These are phyloP conservation scores for Euthynnus affinis DNA, from an alignment of 2,797 vertebrate genomes.

Conservation along the genomic window DNA sequence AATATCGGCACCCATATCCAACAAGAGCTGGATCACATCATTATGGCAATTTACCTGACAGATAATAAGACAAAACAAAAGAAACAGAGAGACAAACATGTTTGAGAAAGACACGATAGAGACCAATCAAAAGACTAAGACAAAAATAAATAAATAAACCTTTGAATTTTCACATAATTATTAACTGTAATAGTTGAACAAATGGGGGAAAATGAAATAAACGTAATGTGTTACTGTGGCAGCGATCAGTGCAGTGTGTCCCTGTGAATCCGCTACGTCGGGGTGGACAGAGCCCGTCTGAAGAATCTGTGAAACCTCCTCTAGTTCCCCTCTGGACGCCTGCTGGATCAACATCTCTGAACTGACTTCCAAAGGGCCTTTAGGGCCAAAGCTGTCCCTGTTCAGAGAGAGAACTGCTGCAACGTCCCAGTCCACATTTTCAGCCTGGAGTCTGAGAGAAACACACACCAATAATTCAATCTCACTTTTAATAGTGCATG, in stretches of 20 bases:
- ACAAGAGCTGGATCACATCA: slow-evolving; percentile 86
- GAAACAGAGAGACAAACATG: background rate
- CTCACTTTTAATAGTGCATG: background rate
- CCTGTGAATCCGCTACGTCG: slow-evolving; percentile 86
- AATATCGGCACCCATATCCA: slow-evolving; percentile 89
- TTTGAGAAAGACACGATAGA: too few relatives aligned
- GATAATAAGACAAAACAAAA: background rate
- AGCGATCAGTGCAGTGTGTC: slow-evolving; percentile 87
- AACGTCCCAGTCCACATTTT: slow-evolving; percentile 80
- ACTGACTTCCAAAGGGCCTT: slow-evolving; percentile 84
- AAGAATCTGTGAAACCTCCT: slow-evolving; percentile 78
- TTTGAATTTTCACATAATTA: background rate
- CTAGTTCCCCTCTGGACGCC: slow-evolving; percentile 79
- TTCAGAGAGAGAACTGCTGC: slow-evolving; percentile 80
- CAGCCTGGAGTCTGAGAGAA: slow-evolving; percentile 67
- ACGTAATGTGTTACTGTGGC: slow-evolving; percentile 84
- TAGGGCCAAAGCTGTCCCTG: slow-evolving; percentile 79
- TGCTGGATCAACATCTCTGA: slow-evolving; percentile 85
- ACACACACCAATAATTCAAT: slow-evolving; percentile 14
- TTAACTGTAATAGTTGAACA: background rate
- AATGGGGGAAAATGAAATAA: background rate
- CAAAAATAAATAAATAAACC: too few relatives aligned
- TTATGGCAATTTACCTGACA: slow-evolving; percentile 85
- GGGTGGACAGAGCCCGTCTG: slow-evolving; percentile 78
- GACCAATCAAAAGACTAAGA: too few relatives aligned